Conservation (phyloP, 2,113 vertebrate species). For the Microtus montanus region DNA sequence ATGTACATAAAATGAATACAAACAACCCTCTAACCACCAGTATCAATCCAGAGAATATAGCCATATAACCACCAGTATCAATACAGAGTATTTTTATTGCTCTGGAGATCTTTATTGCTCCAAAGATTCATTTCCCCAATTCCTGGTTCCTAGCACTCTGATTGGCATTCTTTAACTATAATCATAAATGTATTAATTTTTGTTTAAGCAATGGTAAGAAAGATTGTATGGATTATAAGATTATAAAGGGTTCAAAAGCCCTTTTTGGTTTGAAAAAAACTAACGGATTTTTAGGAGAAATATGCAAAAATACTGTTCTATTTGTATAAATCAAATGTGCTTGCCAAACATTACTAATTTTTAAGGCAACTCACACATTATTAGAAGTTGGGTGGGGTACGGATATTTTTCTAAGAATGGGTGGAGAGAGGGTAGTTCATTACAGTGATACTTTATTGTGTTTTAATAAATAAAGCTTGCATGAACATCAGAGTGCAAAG, state of each 20-base stretch:
- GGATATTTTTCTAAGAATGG: background rate
- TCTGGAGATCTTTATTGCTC: background rate
- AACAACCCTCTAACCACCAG: background rate
- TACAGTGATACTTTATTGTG: too few species aligned
- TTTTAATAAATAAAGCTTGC: too few species aligned
- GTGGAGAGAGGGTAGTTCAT: background rate
- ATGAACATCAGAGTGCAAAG: too few species aligned
- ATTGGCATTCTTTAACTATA: background rate
- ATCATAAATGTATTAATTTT: background rate
- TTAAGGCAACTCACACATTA: background rate
- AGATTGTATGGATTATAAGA: background rate
- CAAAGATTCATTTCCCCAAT: background rate
- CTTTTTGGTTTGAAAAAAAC: background rate
- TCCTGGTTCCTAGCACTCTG: background rate
- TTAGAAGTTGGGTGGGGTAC: background rate
- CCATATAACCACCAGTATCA: background rate
- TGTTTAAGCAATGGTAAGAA: slow-evolving; percentile 17
- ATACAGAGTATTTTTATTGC: background rate
- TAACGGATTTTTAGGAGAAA: background rate
- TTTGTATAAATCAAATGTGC: background rate
- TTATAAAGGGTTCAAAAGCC: background rate
- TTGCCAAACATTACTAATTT: slow-evolving; percentile 22
- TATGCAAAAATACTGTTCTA: slow-evolving; percentile 4
- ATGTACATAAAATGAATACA: background rate
- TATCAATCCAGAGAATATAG: background rate